Evolutionary conservation across 2,797 vertebrate species (phyloP), one percentile per base, ranked within the genome.

Genomic region (Nothura maculosa): DNA sequence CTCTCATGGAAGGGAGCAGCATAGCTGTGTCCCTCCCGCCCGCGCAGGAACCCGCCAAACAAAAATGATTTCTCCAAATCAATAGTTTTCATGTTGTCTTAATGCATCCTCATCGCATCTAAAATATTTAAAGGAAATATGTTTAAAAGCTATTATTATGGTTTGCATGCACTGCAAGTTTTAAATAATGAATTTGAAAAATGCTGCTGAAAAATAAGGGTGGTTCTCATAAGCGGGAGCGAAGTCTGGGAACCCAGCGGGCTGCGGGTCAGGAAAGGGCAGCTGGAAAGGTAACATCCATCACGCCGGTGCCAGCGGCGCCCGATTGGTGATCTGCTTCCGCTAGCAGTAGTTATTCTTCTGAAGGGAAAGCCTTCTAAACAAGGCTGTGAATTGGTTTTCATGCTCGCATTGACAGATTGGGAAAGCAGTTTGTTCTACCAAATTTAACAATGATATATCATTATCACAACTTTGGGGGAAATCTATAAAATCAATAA

Each of bases 381-480:
- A 97, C 97, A 97, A 98, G 98, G 97, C 97, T 98, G 97, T 97
- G 98, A 98, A 98, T 98, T 98, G 97, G 97, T 98, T 98, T 98
- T 98, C 97, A 97, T 97, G 98, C 97, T 97, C 87, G 91, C 98
- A 99, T 99, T 98, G 98, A 99, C 98, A 98, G 98, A 99, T 99
- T 98, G 99, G 98, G 98, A 99, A 99, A 99, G 98, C 99, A 98
- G 99, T 99, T 99, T 99, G 99, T 99, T 99, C 99, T 99, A 99
- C 98, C 98, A 99, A 99, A 99, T 99, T 99, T 99, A 99, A 99
- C 99, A 99, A 99, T 99, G 99, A 99, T 99, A 99, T 99, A 99
- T 99, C 99, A 99, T 99, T 99, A 99, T 99, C 99, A 99, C 99
- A 99, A 99, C 99, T 99, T 99, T 99, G 98, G 98, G 98, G 97